Evolutionary conservation across 2,888 invertebrate species (phyloP).

Genomic region (Penaeus monodon): DNA sequence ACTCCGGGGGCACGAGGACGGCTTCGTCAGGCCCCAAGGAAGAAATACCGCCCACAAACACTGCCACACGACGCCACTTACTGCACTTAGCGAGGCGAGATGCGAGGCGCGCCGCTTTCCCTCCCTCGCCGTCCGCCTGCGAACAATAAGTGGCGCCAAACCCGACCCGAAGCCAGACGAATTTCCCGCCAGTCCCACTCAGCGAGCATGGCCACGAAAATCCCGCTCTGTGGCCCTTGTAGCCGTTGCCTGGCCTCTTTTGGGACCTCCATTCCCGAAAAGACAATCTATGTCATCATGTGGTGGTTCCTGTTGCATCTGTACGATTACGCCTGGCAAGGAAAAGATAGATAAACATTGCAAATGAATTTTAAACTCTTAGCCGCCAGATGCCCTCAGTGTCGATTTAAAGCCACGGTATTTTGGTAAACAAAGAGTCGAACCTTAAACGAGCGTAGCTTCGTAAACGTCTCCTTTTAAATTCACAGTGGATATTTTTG

Average conservation of each 20-base stretch:
- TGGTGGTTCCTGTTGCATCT: not conserved
- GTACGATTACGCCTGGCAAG: too few relatives aligned
- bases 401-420: conserved; percentile 60
- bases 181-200: conserved; percentile 61
- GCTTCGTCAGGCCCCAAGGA: not conserved
- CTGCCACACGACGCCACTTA: conserved; percentile 25
- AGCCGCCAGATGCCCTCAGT: conserved; percentile 52
- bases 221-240: too few relatives aligned
- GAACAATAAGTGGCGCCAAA: conserved; percentile 62
- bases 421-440: conserved; percentile 60
- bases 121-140: conserved; percentile 48
- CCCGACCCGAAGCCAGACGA: conserved; percentile 52
- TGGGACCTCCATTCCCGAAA: too few relatives aligned
- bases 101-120: conserved; percentile 57
- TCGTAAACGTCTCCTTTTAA: not conserved
- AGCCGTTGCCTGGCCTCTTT: too few relatives aligned
- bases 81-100: conserved; percentile 50
- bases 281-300: not conserved
- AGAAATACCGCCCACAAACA: conserved; percentile 1
- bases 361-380: conserved; percentile 49
- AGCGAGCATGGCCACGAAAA: conserved; percentile 32
- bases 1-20: not conserved
- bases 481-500: too few relatives aligned
- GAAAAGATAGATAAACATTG: conserved; percentile 48
- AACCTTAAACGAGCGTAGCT: conserved; percentile 27